These are phyloP conservation scores for Dorcus parallelipipedus DNA, from an alignment of 2,888 invertebrate species.

Conservation along the genomic window DNA sequence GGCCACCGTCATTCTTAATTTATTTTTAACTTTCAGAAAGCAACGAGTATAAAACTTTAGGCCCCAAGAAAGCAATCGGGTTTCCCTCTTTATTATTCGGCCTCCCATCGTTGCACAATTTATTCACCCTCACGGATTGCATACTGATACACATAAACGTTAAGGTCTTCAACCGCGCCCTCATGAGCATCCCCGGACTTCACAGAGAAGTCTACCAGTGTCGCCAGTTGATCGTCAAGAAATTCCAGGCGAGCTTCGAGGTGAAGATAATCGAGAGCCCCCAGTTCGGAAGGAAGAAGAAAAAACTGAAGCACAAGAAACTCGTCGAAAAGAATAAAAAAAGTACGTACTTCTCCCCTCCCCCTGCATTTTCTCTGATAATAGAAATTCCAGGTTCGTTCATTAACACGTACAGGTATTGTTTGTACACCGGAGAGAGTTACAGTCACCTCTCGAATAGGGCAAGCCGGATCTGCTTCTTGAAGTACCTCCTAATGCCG, in stretches of 20 bases:
- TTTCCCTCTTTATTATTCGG: slow-evolving; percentile 51
- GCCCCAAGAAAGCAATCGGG: slow-evolving; percentile 52
- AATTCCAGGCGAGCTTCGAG: slow-evolving; percentile 14
- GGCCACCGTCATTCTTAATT: not conserved
- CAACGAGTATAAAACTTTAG: slow-evolving; percentile 34
- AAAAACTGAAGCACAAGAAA: slow-evolving; percentile 8
- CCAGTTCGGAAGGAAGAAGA: slow-evolving; percentile 12
- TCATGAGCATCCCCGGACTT: slow-evolving; percentile 16
- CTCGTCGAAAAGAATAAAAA: slow-evolving; percentile 4
- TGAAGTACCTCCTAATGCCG: slow-evolving; percentile 33
- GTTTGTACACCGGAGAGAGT: slow-evolving; percentile 23
- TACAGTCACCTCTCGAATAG: slow-evolving; percentile 27
- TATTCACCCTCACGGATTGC: slow-evolving; percentile 54
- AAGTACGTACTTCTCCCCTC: not conserved
- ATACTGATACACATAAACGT: slow-evolving; percentile 39
- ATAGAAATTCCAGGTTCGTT: slow-evolving; percentile 22
- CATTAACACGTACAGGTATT: slow-evolving; percentile 28
- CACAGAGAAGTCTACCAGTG: slow-evolving; percentile 13
- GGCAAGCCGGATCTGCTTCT: slow-evolving; percentile 28
- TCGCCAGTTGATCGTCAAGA: slow-evolving; percentile 10
- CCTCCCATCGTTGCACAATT: slow-evolving; percentile 51
- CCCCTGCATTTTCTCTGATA: not conserved
- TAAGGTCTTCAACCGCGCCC: slow-evolving; percentile 18
- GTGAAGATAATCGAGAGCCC: slow-evolving; percentile 18
- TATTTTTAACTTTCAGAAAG: slow-evolving; percentile 12